These are phyloP conservation scores for Siniperca knerii DNA, from an alignment of 2,113 vertebrate genomes.

Conservation along the genomic window DNA sequence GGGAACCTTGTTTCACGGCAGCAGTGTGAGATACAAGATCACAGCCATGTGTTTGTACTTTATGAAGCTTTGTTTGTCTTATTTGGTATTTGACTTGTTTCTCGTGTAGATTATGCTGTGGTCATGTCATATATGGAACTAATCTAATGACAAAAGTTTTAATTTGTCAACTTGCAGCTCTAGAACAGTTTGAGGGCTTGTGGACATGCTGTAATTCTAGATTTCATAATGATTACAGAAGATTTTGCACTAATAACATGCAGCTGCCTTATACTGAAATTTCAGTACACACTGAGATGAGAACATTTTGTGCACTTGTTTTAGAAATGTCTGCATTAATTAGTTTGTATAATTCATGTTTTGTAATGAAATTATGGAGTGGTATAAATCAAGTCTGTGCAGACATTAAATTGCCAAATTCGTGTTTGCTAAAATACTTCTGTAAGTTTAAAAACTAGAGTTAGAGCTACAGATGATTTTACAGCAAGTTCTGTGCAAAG, in stretches of 20 bases:
- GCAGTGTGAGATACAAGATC: constrained; percentile 11
- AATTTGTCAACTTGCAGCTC: not conserved
- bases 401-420: constrained; percentile 13
- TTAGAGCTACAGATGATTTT: not conserved
- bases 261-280: not conserved
- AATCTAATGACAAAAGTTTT: not conserved
- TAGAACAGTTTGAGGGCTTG: not conserved
- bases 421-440: not conserved
- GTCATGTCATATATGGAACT: not conserved
- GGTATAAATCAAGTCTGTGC: not conserved
- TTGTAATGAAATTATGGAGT: not conserved
- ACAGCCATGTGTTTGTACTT: not conserved
- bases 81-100: not conserved
- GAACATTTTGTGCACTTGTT: not conserved
- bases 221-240: not conserved
- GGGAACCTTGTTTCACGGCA: not conserved
- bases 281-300: not conserved
- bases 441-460: not conserved
- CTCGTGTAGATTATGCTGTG: not conserved
- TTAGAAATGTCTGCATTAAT: not conserved
- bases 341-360: not conserved
- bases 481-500: not conserved
- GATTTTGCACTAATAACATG: not conserved
- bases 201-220: not conserved
- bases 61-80: constrained; percentile 22